phyloP scores from a whole-genome alignment of 2,888 invertebrate genomes.

The Cheilosia vernalis region DNA sequence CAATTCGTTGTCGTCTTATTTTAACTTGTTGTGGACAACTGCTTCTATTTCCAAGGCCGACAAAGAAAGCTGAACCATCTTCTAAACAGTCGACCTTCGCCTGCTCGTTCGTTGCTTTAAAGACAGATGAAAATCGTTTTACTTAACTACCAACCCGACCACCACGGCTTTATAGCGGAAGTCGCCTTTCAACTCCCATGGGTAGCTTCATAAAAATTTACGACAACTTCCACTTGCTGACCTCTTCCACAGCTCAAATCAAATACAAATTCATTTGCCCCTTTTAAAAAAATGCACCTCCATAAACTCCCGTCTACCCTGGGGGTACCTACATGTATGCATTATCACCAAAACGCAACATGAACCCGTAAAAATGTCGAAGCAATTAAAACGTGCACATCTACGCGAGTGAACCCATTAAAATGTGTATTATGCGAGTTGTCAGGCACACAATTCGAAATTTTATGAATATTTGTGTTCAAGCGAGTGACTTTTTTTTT shows the following conservation, averaged over 20 bases:
- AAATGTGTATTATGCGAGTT: conserved; percentile 42
- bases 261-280: conserved; percentile 46
- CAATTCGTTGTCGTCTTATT: too few relatives aligned
- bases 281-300: neutral
- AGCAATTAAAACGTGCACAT: conserved; percentile 60
- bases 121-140: neutral
- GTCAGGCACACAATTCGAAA: conserved; percentile 20
- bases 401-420: conserved; percentile 23
- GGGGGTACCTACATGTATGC: conserved; percentile 6
- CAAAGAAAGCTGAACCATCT: too few relatives aligned
- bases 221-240: too few relatives aligned
- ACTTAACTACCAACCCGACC: neutral
- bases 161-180: neutral
- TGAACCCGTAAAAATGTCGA: conserved; percentile 38
- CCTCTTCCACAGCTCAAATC: conserved; percentile 2
- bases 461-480: conserved; percentile 37
- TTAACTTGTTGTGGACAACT: too few relatives aligned
- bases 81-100: too few relatives aligned
- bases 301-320: neutral
- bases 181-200: neutral
- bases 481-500: conserved; percentile 31
- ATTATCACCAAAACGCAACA: conserved; percentile 66
- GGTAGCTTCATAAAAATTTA: neutral
- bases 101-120: too few relatives aligned
- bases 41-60: too few relatives aligned